These are phyloP conservation scores for Bambusicola thoracicus DNA, from an alignment of 2,113 vertebrate genomes.

Conservation along the genomic window DNA sequence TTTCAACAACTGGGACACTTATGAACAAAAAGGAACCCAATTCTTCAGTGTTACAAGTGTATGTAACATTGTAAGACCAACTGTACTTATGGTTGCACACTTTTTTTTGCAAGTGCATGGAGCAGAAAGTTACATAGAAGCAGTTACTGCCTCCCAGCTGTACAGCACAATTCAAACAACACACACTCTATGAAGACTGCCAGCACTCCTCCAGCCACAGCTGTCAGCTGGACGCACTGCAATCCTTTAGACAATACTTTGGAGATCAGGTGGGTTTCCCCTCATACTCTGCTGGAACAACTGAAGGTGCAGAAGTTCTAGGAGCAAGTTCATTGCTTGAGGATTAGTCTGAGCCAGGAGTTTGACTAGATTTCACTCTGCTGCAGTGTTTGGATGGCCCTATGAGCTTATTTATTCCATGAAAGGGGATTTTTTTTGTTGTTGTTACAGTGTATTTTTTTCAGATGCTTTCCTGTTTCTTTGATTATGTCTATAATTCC, in stretches of 20 bases:
- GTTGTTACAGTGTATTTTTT: neutral
- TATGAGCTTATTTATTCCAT: neutral
- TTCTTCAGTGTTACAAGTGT: neutral
- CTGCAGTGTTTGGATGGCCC: neutral
- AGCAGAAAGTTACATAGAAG: neutral
- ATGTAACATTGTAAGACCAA: neutral
- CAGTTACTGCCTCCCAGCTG: neutral
- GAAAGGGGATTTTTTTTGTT: neutral
- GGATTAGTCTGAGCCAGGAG: neutral
- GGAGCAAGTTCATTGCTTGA: too few species aligned
- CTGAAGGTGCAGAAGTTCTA: neutral
- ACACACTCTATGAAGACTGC: neutral
- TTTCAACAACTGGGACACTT: neutral
- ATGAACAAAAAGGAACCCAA: neutral
- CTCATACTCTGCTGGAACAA: neutral
- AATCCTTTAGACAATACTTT: neutral
- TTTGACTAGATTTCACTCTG: neutral
- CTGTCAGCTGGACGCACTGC: neutral
- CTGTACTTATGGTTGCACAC: neutral
- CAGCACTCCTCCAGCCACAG: neutral
- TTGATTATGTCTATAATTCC: neutral
- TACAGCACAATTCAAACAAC: neutral
- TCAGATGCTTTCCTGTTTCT: neutral
- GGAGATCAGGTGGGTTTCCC: neutral
- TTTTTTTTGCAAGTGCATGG: neutral